Conservation (phyloP, 2,113 vertebrate species). For the Parus major region DNA sequence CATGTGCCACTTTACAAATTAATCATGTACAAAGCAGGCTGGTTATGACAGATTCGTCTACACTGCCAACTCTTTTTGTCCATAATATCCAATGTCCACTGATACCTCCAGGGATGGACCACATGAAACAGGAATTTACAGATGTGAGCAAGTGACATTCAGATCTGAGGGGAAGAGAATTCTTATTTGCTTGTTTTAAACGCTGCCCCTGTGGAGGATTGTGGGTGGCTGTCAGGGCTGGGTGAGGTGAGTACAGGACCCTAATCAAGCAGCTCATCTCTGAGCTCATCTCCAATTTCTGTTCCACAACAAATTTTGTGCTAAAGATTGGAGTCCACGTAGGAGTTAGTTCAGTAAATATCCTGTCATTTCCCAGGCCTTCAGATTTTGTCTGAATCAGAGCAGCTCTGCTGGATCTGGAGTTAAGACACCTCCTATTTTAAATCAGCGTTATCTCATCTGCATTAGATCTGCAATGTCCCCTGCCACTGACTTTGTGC, state of each 20-base stretch:
- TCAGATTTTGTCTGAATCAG: neutral
- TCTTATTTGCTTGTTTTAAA: neutral
- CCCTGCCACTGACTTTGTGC: neutral
- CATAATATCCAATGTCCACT: neutral
- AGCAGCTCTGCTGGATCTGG: neutral
- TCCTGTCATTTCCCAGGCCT: neutral
- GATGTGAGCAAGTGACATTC: neutral
- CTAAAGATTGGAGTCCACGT: neutral
- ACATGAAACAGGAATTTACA: slow-evolving; percentile 9
- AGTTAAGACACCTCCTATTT: neutral
- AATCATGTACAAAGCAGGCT: slow-evolving; percentile 6
- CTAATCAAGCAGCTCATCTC: neutral
- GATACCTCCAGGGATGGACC: neutral
- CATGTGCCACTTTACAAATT: slow-evolving; percentile 44
- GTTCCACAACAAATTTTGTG: neutral
- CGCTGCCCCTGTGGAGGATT: neutral
- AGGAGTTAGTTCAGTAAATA: neutral
- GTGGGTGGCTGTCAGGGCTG: neutral
- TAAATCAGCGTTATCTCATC: neutral
- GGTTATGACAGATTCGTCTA: slow-evolving; percentile 10
- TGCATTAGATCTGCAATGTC: neutral
- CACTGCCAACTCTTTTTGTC: slow-evolving; percentile 2
- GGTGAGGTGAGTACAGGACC: neutral
- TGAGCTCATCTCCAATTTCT: neutral
- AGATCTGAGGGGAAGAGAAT: neutral